A percentile compares a stretch with the other conserved stretches of the same genome.
phyloP scores from a whole-genome alignment of 2,113 vertebrate species.

The Macroglossus sobrinus region DNA sequence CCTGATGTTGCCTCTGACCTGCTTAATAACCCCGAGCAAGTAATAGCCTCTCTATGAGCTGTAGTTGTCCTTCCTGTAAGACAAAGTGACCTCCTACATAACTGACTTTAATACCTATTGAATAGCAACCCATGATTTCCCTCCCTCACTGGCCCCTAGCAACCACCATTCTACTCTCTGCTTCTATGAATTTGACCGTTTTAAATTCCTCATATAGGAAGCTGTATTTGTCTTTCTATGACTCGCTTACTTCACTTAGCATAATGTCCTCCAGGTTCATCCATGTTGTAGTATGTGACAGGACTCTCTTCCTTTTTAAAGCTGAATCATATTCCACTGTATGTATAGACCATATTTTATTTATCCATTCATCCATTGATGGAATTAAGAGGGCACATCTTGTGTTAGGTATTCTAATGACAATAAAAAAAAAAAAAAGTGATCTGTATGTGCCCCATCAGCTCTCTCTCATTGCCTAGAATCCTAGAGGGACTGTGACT shows the following conservation, averaged over 20 bases:
- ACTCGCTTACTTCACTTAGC: not conserved
- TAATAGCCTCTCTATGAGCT: not conserved
- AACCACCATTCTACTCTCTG: not conserved
- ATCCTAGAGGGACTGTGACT: not conserved
- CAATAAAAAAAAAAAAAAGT: not conserved
- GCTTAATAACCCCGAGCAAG: not conserved
- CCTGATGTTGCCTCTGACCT: not conserved
- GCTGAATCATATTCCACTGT: not conserved
- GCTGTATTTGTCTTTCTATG: not conserved
- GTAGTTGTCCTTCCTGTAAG: not conserved
- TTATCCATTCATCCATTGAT: not conserved
- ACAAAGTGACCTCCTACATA: not conserved
- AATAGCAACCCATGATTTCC: not conserved
- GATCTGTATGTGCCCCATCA: not conserved
- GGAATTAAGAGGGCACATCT: not conserved
- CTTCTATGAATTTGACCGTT: not conserved
- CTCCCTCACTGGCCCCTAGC: not conserved
- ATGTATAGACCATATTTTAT: not conserved
- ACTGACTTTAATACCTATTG: not conserved
- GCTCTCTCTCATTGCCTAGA: not conserved
- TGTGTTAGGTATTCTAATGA: not conserved
- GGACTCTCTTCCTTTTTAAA: not conserved
- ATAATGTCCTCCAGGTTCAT: not conserved
- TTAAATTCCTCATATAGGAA: not conserved
- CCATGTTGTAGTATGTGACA: not conserved